These are phyloP conservation scores for Trachelus stipa DNA, from an alignment of 2,888 invertebrate species.

Conservation along the genomic window DNA sequence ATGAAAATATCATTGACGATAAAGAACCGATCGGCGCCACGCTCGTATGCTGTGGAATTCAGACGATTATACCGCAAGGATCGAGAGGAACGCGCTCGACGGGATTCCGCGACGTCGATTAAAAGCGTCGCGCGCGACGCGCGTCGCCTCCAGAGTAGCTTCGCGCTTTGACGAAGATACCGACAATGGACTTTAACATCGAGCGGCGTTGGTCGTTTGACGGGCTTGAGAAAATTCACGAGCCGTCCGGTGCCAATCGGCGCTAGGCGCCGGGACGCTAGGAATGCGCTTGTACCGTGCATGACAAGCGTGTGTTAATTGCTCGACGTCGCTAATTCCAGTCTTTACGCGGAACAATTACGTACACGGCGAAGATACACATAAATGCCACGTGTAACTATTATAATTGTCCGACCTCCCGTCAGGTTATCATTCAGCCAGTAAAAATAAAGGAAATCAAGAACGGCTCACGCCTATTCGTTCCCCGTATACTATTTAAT, in stretches of 20 bases:
- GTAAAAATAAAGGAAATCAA: not conserved
- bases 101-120: not conserved
- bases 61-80: not conserved
- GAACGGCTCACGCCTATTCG: not conserved
- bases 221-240: conserved; percentile 22
- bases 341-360: not conserved
- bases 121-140: not conserved
- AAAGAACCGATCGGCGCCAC: not conserved
- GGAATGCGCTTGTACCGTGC: conserved; percentile 36
- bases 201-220: conserved; percentile 8
- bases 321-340: conserved; percentile 23
- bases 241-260: conserved; percentile 31
- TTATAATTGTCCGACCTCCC: not conserved
- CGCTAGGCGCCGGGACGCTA: conserved; percentile 23
- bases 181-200: not conserved
- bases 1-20: no score
- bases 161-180: not conserved
- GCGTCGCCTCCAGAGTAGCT: not conserved
- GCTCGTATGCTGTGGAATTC: not conserved
- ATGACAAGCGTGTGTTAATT: conserved; percentile 59
- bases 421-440: not conserved
- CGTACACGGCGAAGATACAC: not conserved
- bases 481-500: not conserved
- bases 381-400: not conserved
- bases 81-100: not conserved